Base-by-base conservation (phyloP, 2,113 vertebrate species). In the Furnarius figulus region DNA sequence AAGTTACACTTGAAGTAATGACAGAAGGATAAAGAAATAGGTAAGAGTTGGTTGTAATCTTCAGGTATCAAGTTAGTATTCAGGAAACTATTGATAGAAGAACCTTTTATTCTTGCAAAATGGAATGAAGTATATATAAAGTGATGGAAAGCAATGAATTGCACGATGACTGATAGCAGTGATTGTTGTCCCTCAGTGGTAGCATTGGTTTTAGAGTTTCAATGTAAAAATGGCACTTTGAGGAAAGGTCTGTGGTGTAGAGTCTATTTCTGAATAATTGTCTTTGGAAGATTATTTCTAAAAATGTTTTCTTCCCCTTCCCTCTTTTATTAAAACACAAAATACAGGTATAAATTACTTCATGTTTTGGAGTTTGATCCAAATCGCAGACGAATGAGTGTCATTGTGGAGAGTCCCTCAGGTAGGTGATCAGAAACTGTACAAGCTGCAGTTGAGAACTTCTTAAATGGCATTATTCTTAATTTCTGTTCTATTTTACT, bases 331-430 rank as follows among this genome's bases (percentile, higher is more conserved):
- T 83, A 66, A 84, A 93, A 92, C 17, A 42, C 24, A 83, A 94
- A 94, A 88, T n/a, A 20, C 70, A 99, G 99, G 87, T 99, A 99
- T 96, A 99, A 98, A 97, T 97, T 99, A 42, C 99, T 99, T 74
- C 99, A 99, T 72, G 96, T 99, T 53, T 97, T 99, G 77, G 99
- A 99, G 97, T 99, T 99, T 91, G 99, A 99, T 97, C 98, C 99
- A 59, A 97, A 99, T 95, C 98, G 99, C 90, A 98, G 99, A 75
- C 98, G 99, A 90, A 99, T 99, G 99, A 99, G 99, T 73, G 99
- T 99, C 92, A 99, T 99, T 73, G 98, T 99, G 27, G 98, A 99
- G 95, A 98, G 98, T 85, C 99, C 99, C 33, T 98, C 98, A 97
- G 99, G 99, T 99, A 97, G 91, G 82, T 50, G 52, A 47, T 50